A percentile compares a stretch with the other conserved stretches of the same genome.
phyloP scores from a whole-genome alignment of 2,888 invertebrate species.

The Leuctra nigra region DNA sequence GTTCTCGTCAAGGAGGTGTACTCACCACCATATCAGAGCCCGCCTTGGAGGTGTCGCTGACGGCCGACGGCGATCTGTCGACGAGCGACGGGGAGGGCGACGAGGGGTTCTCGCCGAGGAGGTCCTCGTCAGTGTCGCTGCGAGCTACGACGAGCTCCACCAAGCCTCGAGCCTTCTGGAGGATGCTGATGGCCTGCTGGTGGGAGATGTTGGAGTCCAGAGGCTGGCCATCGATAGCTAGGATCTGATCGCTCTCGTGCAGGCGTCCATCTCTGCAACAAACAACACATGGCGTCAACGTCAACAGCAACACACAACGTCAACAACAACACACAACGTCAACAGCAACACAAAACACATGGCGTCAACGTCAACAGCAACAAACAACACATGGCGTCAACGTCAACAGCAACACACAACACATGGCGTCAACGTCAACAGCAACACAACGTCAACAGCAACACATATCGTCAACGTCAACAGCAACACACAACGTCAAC shows the following conservation, averaged over 20 bases:
- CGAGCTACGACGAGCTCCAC: constrained; percentile 58
- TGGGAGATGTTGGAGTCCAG: constrained; percentile 74
- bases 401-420: too few relatives aligned
- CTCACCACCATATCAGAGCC: constrained; percentile 63
- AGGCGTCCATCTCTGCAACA: constrained; percentile 55
- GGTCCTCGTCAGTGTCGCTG: constrained; percentile 20
- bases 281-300: too few relatives aligned
- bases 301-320: too few relatives aligned
- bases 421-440: too few relatives aligned
- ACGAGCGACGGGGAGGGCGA: constrained; percentile 37
- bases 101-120: constrained; percentile 26
- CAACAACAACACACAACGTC: too few relatives aligned
- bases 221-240: constrained; percentile 75
- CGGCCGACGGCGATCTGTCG: constrained; percentile 50
- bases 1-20: constrained; percentile 8
- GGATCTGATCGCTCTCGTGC: constrained; percentile 74
- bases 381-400: too few relatives aligned
- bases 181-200: constrained; percentile 69
- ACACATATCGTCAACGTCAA: too few relatives aligned
- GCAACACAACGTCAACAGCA: too few relatives aligned
- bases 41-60: constrained; percentile 60
- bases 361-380: too few relatives aligned
- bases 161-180: constrained; percentile 67
- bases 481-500: too few relatives aligned
- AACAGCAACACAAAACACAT: too few relatives aligned